A percentile compares a stretch with the other conserved stretches of the same genome.
Evolutionary conservation across 2,888 invertebrate genomes (phyloP).

Genomic region (Cantharis nigra): DNA sequence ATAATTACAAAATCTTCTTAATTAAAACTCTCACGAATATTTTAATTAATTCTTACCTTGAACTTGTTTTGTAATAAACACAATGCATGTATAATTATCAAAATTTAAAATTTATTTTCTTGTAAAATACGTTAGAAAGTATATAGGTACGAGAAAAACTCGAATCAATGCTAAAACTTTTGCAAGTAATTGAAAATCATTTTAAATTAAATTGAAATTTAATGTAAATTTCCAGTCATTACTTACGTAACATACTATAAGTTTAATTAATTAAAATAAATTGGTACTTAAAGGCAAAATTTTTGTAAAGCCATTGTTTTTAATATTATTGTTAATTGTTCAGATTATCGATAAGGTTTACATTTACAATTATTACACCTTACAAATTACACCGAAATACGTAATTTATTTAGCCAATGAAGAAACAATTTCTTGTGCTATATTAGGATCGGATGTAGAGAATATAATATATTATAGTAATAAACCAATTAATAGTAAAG

Average conservation of each 20-base stretch:
- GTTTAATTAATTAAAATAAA: neutral
- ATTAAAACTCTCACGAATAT: conserved; percentile 17
- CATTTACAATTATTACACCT: neutral
- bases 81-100: conserved; percentile 2
- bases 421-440: neutral
- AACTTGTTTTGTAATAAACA: conserved; percentile 16
- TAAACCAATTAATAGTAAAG: neutral
- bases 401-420: neutral
- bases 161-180: neutral
- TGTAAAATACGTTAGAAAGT: neutral
- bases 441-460: neutral
- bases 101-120: neutral
- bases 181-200: neutral
- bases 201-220: neutral
- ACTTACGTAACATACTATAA: neutral
- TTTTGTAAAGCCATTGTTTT: neutral
- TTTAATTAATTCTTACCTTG: conserved; percentile 12
- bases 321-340: neutral
- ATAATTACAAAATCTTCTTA: conserved; percentile 14
- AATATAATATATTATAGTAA: neutral
- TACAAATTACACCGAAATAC: neutral
- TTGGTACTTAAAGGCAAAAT: neutral
- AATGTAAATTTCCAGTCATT: neutral
- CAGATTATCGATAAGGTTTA: neutral
- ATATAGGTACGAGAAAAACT: neutral